phyloP scores from a whole-genome alignment of 2,113 vertebrate genomes.

The Blennius ocellaris region DNA sequence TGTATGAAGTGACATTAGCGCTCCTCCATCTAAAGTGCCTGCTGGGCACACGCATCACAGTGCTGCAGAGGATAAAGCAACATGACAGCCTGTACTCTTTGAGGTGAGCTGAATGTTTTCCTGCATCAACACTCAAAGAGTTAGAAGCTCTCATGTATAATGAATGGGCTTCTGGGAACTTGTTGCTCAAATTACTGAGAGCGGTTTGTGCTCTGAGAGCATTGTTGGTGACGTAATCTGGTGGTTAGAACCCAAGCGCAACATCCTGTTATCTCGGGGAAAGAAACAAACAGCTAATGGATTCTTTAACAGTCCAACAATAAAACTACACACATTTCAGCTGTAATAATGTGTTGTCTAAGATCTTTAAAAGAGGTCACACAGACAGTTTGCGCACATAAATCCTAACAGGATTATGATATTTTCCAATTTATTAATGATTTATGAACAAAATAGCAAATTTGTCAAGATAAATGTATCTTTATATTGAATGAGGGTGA shows the following conservation, averaged over 20 bases:
- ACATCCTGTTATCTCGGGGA: background rate
- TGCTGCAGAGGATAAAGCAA: constrained; percentile 9
- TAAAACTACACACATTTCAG: too few relatives aligned
- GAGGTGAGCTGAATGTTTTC: constrained; percentile 5
- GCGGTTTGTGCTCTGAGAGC: constrained; percentile 18
- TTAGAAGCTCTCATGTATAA: constrained; percentile 52
- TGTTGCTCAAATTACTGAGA: constrained; percentile 42
- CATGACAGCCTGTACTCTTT: background rate
- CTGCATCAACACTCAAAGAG: constrained; percentile 1
- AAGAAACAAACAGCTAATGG: background rate
- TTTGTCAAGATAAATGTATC: too few relatives aligned
- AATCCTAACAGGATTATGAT: too few relatives aligned
- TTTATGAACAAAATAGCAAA: too few relatives aligned
- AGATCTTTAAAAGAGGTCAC: too few relatives aligned
- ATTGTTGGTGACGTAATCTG: constrained; percentile 22
- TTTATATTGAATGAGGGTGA: too few relatives aligned
- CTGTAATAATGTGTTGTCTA: too few relatives aligned
- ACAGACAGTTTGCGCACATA: too few relatives aligned
- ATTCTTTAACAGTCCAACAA: background rate
- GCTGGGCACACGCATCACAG: background rate
- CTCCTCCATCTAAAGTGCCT: constrained; percentile 3
- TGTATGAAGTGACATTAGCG: background rate
- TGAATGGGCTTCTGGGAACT: constrained; percentile 43
- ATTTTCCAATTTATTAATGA: too few relatives aligned
- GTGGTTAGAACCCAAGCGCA: constrained; percentile 1